A percentile compares a stretch with the other conserved stretches of the same genome.
These are phyloP conservation scores for Heliconius charithonia DNA, from an alignment of 2,888 invertebrate genomes.

Conservation along the genomic window DNA sequence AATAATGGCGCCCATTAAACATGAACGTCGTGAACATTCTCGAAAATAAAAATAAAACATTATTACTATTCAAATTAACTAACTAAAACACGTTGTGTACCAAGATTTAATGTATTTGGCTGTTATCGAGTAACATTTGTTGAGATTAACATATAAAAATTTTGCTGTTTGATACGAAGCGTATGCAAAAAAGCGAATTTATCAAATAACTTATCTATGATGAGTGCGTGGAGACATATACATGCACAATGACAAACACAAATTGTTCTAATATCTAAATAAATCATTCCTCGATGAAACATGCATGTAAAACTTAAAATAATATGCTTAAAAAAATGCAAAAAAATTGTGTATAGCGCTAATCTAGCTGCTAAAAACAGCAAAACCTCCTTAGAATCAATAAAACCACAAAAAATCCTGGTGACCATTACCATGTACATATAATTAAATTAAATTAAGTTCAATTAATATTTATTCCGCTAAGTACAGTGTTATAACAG, in stretches of 20 bases:
- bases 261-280: conserved; percentile 45
- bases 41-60: conserved; percentile 66
- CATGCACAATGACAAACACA: conserved; percentile 67
- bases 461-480: conserved; percentile 55
- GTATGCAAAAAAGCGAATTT: conserved; percentile 64
- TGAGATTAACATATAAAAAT: conserved; percentile 59
- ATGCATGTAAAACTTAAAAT: conserved; percentile 50
- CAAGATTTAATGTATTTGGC: conserved; percentile 56
- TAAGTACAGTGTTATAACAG: conserved; percentile 52
- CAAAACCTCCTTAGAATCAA: conserved; percentile 61
- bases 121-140: conserved; percentile 35
- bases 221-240: conserved; percentile 78
- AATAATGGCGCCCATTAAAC: conserved; percentile 55
- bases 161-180: conserved; percentile 72
- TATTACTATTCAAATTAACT: conserved; percentile 56
- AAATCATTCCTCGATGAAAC: conserved; percentile 46
- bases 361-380: conserved; percentile 63
- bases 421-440: conserved; percentile 59
- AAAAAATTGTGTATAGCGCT: conserved; percentile 38
- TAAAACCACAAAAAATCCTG: conserved; percentile 71
- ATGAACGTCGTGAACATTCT: conserved; percentile 76
- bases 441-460: conserved; percentile 49
- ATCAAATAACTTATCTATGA: conserved; percentile 69
- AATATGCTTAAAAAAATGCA: conserved; percentile 46
- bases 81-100: conserved; percentile 55